These are phyloP conservation scores for Sinocyclocheilus rhinocerous DNA, from an alignment of 2,113 vertebrate species.

Conservation along the genomic window DNA sequence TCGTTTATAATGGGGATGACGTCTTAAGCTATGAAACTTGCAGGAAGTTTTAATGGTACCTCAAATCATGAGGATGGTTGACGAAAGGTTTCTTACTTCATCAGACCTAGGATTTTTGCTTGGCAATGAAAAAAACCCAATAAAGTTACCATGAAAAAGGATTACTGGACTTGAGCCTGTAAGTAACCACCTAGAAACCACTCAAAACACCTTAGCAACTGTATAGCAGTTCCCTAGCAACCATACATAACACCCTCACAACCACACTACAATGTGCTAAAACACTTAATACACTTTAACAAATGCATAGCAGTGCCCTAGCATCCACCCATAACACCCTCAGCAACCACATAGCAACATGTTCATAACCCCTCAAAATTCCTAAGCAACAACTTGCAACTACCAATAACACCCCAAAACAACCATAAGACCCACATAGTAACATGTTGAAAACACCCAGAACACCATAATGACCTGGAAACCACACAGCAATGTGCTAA, in stretches of 20 bases:
- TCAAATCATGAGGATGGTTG: background rate
- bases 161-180: background rate
- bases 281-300: background rate
- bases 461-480: background rate
- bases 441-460: no score
- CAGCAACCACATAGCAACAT: no score
- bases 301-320: background rate
- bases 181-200: background rate
- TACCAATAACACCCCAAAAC: no score
- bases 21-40: no score
- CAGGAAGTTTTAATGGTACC: no score
- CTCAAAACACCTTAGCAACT: background rate
- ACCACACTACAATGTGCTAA: background rate
- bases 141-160: background rate
- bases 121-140: background rate
- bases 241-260: background rate
- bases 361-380: no score
- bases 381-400: no score
- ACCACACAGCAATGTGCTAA: no score
- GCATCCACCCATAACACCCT: no score
- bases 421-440: no score
- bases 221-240: background rate
- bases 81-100: background rate
- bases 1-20: no score
- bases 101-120: no score